Base-by-base conservation (phyloP, 2,113 vertebrate species). In the Osmerus mordax region DNA sequence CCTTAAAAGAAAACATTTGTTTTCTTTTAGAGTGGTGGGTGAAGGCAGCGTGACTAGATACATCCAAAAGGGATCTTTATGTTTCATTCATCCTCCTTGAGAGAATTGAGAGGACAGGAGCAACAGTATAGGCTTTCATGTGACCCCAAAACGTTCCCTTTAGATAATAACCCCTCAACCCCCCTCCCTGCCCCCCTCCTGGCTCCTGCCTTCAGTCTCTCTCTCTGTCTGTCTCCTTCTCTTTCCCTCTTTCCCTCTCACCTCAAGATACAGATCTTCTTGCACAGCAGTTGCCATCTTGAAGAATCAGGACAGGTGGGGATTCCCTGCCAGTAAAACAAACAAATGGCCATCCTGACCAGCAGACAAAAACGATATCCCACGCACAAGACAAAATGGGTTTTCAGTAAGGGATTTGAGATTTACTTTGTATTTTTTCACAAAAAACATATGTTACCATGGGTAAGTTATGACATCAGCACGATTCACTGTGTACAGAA, bases 231-330 rank as follows among this genome's bases (percentile, higher is more conserved):
- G 69, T 56, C 41, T 62, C 65, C 23, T 6, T 54, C 41, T 36
- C 47, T 5, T 0, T 36, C 21, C 4, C 52, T 62, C 23, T 3
- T 52, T 55, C 25, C 15, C 36, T 66, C 21, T 52, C 67, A 51
- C 73, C 71, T 21, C 14, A 75, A 18, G 41, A 69, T 54, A 11
- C 71, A 11, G 77, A 56, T 80, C 56, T 4, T 67, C 69, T 81
- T 77, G 76, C 78, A 82, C 61, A 7, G 54, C 69, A 67, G 23
- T 5, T 61, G 74, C 72, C 78, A 74, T 67, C 55, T 67, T 78
- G 75, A 85, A 71, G 16, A 32, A n/a, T 18, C 8, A 2, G 4
- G 77, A 75, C 83, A 84, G 80, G 80, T 85, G 81, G 66, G n/a
- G 19, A 36, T 36, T 36, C 32, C 32, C 1, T 12, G 9, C 28